Base-by-base conservation (phyloP, 2,113 vertebrate species). In the Neolamprologus sp. region DNA sequence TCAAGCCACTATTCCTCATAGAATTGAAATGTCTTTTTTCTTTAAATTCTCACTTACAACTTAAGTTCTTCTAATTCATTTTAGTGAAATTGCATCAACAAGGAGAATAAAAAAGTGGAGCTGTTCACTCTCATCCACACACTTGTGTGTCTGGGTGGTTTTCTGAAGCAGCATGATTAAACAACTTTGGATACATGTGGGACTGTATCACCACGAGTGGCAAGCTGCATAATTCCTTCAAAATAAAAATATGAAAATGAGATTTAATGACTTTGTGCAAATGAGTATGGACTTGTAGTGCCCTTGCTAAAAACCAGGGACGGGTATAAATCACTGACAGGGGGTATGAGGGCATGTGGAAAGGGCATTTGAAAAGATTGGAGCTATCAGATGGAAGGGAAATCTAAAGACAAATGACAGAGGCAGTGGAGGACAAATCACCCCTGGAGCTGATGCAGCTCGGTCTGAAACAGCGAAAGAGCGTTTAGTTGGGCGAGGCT, bases 351-450 rank as follows among this genome's bases (percentile, higher is more conserved):
- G 88, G 89, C 90, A 63, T 16, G 54, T 71, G 87, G 87, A 88
- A 89, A 92, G 91, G 93, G 91, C 91, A 90, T 92, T 47, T 85
- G 79, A 85, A 90, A 89, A 90, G 84, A 87, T 40, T 49, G 82
- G 57, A 63, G 80, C 90, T 85, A 91, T 94, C 92, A 89, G 89
- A 91, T 92, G 84, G 81, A 92, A 90, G 87, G 83, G 80, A 93
- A 93, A 89, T 91, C 82, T 86, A 90, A 89, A 95, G 95, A 95
- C 92, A 94, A 94, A 95, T 94, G 93, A 95, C 87, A 92, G 78
- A 90, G 84, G 21, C 85, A 57, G 78, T 80, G 91, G 89, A 93
- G 92, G 92, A 93, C 93, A 92, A 85, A 91, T 94, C 90, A 86
- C 85, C 65, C 94, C 91, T 65, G 81, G 31, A 91, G 94, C 92